Percentiles rank a stretch among this genome's conserved stretches.
phyloP scores from a whole-genome alignment of 2,797 vertebrate species.

The Pelobates cultripes region DNA sequence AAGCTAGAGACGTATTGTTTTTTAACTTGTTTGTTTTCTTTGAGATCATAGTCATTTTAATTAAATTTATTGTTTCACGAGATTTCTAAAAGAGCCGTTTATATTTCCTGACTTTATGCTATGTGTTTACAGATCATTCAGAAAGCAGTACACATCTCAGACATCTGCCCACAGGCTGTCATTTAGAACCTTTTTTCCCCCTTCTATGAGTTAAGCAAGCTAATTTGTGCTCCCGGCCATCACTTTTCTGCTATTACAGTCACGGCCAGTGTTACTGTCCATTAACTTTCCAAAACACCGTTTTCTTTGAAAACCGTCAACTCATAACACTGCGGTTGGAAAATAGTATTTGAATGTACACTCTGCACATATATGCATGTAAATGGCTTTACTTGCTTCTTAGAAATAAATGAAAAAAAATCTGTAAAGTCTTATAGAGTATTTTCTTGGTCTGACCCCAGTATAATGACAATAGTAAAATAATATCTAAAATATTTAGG shows the following conservation, averaged over 20 bases:
- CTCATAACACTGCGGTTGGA: conserved; percentile 6
- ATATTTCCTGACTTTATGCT: conserved; percentile 50
- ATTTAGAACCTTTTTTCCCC: conserved; percentile 17
- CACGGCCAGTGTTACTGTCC: conserved; percentile 15
- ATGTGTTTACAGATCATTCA: conserved; percentile 48
- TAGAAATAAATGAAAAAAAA: no score
- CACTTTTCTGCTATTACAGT: conserved; percentile 2
- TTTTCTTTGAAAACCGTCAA: conserved; percentile 9
- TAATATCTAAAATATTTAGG: no score
- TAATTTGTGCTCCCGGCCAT: conserved; percentile 21
- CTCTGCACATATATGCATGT: neutral
- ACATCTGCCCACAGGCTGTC: conserved; percentile 48
- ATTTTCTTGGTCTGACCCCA: no score
- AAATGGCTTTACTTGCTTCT: neutral
- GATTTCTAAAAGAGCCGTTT: conserved; percentile 45
- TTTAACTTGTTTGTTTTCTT: conserved; percentile 50
- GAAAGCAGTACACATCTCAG: conserved; percentile 37
- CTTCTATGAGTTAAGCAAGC: conserved; percentile 18
- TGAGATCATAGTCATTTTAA: conserved; percentile 52
- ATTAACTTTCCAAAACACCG: conserved; percentile 28
- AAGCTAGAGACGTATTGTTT: conserved; percentile 47
- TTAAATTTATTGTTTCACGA: conserved; percentile 52
- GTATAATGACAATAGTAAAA: no score
- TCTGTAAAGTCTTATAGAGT: no score
- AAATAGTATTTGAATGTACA: neutral